phyloP scores from a whole-genome alignment of 2,797 vertebrate species.

The Pipistrellus kuhlii region DNA sequence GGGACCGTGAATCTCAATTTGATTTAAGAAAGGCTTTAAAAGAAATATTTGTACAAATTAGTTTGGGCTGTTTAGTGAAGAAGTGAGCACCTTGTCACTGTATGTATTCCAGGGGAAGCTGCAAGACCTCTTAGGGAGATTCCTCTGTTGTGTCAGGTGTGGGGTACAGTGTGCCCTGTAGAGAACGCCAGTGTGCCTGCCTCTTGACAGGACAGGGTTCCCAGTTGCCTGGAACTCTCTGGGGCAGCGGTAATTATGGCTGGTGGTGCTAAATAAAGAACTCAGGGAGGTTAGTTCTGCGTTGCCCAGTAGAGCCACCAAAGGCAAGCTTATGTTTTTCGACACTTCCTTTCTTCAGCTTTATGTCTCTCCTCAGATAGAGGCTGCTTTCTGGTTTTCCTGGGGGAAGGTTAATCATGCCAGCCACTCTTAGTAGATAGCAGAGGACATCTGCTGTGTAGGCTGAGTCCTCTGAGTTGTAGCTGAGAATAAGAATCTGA shows the following conservation, averaged over 20 bases:
- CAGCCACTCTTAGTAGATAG: background rate
- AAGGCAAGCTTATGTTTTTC: background rate
- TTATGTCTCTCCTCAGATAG: background rate
- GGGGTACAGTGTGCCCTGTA: background rate
- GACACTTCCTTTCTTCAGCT: background rate
- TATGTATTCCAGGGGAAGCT: background rate
- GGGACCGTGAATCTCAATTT: background rate
- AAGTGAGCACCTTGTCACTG: background rate
- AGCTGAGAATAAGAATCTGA: background rate
- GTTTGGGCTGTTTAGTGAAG: background rate
- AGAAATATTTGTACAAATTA: background rate
- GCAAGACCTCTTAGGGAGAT: background rate
- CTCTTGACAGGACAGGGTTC: background rate
- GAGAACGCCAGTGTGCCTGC: rapidly evolving
- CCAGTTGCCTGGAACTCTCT: background rate
- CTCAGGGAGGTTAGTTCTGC: background rate
- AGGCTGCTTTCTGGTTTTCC: background rate
- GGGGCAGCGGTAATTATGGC: background rate
- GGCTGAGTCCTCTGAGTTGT: background rate
- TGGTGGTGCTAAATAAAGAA: background rate
- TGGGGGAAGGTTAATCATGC: background rate
- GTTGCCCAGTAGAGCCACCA: background rate
- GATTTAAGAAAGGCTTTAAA: background rate
- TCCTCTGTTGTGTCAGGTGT: background rate
- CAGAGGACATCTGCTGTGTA: background rate